Base-by-base conservation (phyloP, 1,140 invertebrate genomes). In the Macrotrachela quadricornifera region DNA sequence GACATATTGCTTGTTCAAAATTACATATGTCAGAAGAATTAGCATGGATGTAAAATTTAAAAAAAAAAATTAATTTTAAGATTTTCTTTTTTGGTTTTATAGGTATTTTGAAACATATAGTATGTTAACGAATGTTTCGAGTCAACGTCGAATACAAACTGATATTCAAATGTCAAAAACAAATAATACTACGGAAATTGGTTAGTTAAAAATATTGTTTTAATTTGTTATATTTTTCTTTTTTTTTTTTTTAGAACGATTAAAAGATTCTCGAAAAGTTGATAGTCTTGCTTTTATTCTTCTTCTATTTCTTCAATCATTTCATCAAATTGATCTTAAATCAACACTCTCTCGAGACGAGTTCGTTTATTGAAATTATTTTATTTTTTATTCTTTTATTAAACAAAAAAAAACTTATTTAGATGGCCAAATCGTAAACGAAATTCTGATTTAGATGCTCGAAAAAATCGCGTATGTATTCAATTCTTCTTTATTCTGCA, bases 1-100 rank as follows among this genome's bases (percentile, higher is more conserved):
- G 62, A 52, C 67, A 70, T 50, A 70, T 71, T 50, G 69, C 68
- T 21, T 70, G 68, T 55, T 69, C 68, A 53, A 71, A 71, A 49
- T 60, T 71, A 10, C 65, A 67, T 53, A 59, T 69, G 15, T 56
- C 64, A 45, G 67, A 68, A 57, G 63, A 67, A 46, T 47, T 69
- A 14, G 65, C 69, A 39, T 70, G 69, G 69, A 61, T 68, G 66
- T 71, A 63, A 30, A 8, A 30, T 18, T 44, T 30, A 12, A 40
- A 45, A 30, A 18, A 14, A 21, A 36, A 41, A 43, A 36, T 52
- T 30, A 30, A 4, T 30, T 30, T 4, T 30, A 30, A 2, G 21
- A 30, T 30, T 30, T 30, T 30, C 9, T 30, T 30, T 30, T 2
- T 9, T 4, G 51, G 30, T 30, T 30, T 30, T 30, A 9, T 9